phyloP scores from a whole-genome alignment of 2,797 vertebrate genomes.

The Lithobates pipiens region DNA sequence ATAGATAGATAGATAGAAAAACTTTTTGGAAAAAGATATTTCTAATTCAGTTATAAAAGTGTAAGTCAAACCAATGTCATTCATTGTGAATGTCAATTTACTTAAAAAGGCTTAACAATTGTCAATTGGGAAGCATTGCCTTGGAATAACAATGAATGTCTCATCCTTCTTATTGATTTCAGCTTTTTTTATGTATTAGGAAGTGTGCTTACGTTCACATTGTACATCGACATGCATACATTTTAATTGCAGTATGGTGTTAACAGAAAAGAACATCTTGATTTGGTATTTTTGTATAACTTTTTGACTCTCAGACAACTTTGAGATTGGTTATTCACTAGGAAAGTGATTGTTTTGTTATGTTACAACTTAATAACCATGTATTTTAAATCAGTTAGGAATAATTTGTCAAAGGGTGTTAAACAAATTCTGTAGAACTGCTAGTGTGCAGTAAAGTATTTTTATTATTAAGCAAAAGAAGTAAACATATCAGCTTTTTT shows the following conservation, averaged over 20 bases:
- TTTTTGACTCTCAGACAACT: slow-evolving; percentile 34
- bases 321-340: neutral
- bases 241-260: slow-evolving; percentile 37
- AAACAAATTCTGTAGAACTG: too few relatives aligned
- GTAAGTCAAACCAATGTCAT: slow-evolving; percentile 53
- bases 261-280: slow-evolving; percentile 32
- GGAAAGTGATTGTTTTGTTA: too few relatives aligned
- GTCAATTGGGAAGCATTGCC: slow-evolving; percentile 49
- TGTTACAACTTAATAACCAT: too few relatives aligned
- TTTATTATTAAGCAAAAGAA: too few relatives aligned
- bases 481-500: too few relatives aligned
- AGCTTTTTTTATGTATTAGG: slow-evolving; percentile 50
- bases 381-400: neutral
- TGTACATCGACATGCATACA: slow-evolving; percentile 44
- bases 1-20: neutral
- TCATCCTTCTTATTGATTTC: slow-evolving; percentile 56
- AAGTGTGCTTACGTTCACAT: slow-evolving; percentile 53
- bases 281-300: slow-evolving; percentile 20
- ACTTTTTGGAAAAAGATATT: neutral
- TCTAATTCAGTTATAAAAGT: neutral
- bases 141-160: slow-evolving; percentile 57
- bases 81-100: slow-evolving; percentile 50
- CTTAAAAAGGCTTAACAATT: slow-evolving; percentile 52
- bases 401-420: neutral
- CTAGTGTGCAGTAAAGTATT: too few relatives aligned